Evolutionary conservation across 2,113 vertebrate genomes (phyloP), one percentile per base, ranked within the genome.

Genomic region (Leptosomus discolor): DNA sequence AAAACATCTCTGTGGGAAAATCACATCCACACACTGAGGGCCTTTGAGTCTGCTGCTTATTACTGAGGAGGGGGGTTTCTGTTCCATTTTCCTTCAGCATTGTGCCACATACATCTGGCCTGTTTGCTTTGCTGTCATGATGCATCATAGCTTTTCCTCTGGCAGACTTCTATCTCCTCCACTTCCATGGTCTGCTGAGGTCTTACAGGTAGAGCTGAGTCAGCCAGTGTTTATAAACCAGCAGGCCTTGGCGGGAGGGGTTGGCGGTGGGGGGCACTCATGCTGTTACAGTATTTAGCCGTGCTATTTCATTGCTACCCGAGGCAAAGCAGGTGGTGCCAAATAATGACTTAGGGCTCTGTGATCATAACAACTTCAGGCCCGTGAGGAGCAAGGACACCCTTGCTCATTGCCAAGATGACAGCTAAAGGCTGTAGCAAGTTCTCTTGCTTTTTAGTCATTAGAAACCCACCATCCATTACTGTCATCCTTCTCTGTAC

Each of bases 1-100:
- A 96, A 97, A 98, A 97, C 75, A 97, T 3, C 15, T 90, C 96
- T 60, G 13, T 88, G 92, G 92, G 96, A 95, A 97, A 96, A 90
- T 79, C 78, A 65, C 79, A 79, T 89, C 80, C 82, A 36, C 90
- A 82, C 74, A 80, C 85, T 27, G 39, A 80, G 58, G 32, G 75
- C 58, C 63, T 95, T 87, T 91, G 53, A 93, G 64, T 56, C 76
- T 79, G 68, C n/a, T 91, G 83, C 86, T 84, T 51, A 0, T 92
- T 95, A 94, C 84, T 41, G 37, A 84, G 80, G 71, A 90, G 91
- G 57, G 87, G 73, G 76, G 60, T 92, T 96, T 96, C 87, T 84
- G 24, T 41, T 93, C 87, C 39, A 11, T 81, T 96, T 82, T 82
- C 18, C 56, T 84, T 75, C 73, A 61, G 67, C 21, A 4, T 29